phyloP scores from a whole-genome alignment of 1,140 invertebrate genomes.

The Bombyx mori region DNA sequence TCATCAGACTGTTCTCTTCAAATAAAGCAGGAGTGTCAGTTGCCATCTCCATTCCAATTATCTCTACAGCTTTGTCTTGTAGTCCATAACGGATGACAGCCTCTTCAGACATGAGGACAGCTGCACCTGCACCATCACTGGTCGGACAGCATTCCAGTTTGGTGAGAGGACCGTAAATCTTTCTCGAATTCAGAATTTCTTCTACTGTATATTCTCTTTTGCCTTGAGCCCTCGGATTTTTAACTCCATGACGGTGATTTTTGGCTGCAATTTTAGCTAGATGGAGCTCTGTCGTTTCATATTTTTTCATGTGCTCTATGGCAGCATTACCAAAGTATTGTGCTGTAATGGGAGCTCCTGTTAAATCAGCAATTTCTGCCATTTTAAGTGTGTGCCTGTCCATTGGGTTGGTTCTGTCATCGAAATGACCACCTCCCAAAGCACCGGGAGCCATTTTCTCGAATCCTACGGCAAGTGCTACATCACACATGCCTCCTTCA shows the following conservation, averaged over 20 bases:
- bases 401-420: slow-evolving; percentile 93
- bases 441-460: slow-evolving; percentile 98
- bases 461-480: slow-evolving; percentile 94
- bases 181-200: slow-evolving; percentile 88
- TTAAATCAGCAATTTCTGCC: slow-evolving; percentile 84
- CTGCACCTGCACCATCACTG: slow-evolving; percentile 95
- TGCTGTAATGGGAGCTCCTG: slow-evolving; percentile 87
- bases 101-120: slow-evolving; percentile 90
- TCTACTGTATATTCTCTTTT: slow-evolving; percentile 91
- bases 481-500: slow-evolving; percentile 86
- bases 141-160: slow-evolving; percentile 98
- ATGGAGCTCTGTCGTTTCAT: slow-evolving; percentile 93
- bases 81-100: slow-evolving; percentile 89
- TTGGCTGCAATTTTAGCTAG: slow-evolving; percentile 98
- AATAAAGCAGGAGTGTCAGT: slow-evolving; percentile 93
- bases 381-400: slow-evolving; percentile 93
- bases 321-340: slow-evolving; percentile 98
- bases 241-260: slow-evolving; percentile 96
- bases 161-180: slow-evolving; percentile 91
- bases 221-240: slow-evolving; percentile 97
- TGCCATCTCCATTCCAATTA: slow-evolving; percentile 95
- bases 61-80: slow-evolving; percentile 91
- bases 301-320: slow-evolving; percentile 97
- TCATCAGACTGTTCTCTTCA: slow-evolving; percentile 87
- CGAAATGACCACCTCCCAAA: slow-evolving; percentile 80